phyloP scores from a whole-genome alignment of 2,888 invertebrate species.

The Lumbricus terrestris region DNA sequence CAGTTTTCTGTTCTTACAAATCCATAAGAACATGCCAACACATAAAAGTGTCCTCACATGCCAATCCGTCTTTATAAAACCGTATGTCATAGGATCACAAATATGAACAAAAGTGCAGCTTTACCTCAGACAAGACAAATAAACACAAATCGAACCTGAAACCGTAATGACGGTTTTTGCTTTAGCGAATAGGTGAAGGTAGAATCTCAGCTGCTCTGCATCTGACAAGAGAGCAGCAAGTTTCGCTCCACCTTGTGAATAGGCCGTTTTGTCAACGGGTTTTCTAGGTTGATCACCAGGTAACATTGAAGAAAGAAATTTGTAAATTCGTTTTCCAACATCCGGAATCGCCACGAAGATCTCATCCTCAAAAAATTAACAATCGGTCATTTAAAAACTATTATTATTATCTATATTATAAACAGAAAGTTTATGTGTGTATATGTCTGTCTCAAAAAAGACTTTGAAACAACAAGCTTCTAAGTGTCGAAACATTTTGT shows the following conservation, averaged over 20 bases:
- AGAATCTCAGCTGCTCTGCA: not conserved
- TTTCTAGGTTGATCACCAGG: not conserved
- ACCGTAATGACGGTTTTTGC: not conserved
- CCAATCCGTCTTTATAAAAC: not conserved
- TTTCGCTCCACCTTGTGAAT: not conserved
- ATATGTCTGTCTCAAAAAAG: too few species aligned
- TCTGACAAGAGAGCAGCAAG: not conserved
- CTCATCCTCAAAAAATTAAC: not conserved
- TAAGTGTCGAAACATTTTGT: too few species aligned
- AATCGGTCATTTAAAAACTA: not conserved
- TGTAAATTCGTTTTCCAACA: not conserved
- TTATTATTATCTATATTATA: not conserved
- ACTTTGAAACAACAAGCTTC: too few species aligned
- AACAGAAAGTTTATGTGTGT: not conserved
- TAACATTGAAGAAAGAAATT: not conserved
- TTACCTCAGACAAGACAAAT: not conserved
- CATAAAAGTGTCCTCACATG: not conserved
- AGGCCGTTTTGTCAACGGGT: not conserved
- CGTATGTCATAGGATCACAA: not conserved
- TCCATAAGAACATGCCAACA: too few species aligned
- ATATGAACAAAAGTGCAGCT: not conserved
- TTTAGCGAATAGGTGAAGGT: not conserved
- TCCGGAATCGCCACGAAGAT: not conserved
- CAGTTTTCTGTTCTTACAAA: too few species aligned
- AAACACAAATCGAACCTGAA: not conserved